phyloP scores from a whole-genome alignment of 2,888 invertebrate genomes.

The Phalangium opilio region DNA sequence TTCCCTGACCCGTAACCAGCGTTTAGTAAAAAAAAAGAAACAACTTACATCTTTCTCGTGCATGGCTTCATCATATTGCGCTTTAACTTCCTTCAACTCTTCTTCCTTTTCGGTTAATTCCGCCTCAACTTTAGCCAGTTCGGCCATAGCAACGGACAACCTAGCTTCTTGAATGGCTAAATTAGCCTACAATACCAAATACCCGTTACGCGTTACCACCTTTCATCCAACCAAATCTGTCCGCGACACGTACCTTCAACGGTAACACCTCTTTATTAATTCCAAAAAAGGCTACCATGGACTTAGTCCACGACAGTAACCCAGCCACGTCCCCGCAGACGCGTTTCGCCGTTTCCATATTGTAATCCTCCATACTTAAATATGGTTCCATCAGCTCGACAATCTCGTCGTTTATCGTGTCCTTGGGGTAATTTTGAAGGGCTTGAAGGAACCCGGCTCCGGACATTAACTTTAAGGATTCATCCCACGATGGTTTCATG shows the following conservation, averaged over 20 bases:
- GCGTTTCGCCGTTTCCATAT: conserved; percentile 86
- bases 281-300: conserved; percentile 86
- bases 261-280: conserved; percentile 94
- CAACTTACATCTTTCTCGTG: conserved; percentile 51
- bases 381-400: conserved; percentile 82
- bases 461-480: conserved; percentile 89
- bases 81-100: conserved; percentile 73
- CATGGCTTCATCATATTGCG: conserved; percentile 83
- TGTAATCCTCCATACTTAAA: conserved; percentile 90
- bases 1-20: too few species aligned
- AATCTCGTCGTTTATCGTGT: conserved; percentile 93
- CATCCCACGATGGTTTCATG: conserved; percentile 90
- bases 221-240: too few species aligned
- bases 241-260: conserved; percentile 53
- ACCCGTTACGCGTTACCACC: too few species aligned
- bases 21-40: too few species aligned
- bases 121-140: conserved; percentile 40
- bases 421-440: conserved; percentile 87
- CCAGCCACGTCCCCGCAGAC: conserved; percentile 96
- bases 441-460: conserved; percentile 80
- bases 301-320: conserved; percentile 85
- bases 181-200: conserved; percentile 34
- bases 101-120: conserved; percentile 79
- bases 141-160: conserved; percentile 13
- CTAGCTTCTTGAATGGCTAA: conserved; percentile 15